phyloP scores from a whole-genome alignment of 2,113 vertebrate genomes.

The Leucopsar rothschildi region DNA sequence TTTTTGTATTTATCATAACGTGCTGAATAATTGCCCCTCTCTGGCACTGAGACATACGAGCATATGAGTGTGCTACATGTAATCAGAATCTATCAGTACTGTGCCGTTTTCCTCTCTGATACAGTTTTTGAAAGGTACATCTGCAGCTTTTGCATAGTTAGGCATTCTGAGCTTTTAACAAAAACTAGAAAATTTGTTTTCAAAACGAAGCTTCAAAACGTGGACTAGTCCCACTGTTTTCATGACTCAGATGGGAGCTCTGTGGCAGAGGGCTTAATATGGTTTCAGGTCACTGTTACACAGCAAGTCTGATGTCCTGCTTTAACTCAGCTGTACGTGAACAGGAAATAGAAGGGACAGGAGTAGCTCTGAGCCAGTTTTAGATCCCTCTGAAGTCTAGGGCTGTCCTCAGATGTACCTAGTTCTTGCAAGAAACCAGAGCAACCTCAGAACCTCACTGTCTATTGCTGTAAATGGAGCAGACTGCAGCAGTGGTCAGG shows the following conservation, averaged over 20 bases:
- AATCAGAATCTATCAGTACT: not conserved
- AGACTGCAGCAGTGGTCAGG: not conserved
- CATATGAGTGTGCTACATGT: not conserved
- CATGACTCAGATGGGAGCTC: not conserved
- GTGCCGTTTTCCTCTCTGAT: not conserved
- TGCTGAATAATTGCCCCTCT: not conserved
- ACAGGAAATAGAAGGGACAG: not conserved
- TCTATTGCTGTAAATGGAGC: not conserved
- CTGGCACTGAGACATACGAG: not conserved
- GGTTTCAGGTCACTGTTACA: not conserved
- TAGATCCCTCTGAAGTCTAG: not conserved
- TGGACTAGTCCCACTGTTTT: not conserved
- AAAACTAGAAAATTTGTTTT: not conserved
- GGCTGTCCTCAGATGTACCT: not conserved
- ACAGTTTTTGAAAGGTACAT: not conserved
- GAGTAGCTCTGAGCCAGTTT: not conserved
- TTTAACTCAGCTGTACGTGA: not conserved
- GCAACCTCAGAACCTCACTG: not conserved
- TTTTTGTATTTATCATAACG: not conserved
- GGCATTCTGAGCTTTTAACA: not conserved
- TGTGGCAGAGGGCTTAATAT: not conserved
- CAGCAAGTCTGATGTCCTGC: not conserved
- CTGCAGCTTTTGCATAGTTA: not conserved
- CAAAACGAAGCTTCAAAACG: not conserved
- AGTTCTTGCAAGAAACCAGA: not conserved